Evolutionary conservation across 2,113 vertebrate genomes (phyloP), one percentile per base, ranked within the genome.

Genomic region (Lepus europaeus): DNA sequence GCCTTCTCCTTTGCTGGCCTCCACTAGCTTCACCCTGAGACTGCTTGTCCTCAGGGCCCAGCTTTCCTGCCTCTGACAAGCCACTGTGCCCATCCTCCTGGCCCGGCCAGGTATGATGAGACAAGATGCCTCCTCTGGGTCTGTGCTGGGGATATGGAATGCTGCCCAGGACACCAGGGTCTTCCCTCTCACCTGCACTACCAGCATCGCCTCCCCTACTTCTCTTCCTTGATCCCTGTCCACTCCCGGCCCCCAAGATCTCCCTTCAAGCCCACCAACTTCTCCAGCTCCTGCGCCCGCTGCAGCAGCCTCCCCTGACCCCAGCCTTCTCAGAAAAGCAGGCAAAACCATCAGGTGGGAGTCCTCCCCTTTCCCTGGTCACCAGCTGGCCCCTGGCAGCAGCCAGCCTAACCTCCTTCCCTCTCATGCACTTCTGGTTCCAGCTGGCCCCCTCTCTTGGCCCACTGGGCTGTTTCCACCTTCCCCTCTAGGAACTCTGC

Each of bases 241-340:
- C 27, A 73, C 10, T 90, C 64, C 59, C 33, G 73, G 69, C 45
- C 16, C 19, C 14, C 45, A 66, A 64, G 68, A 51, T 20, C 53
- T 87, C 77, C 61, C 39, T 39, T 29, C 45, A 87, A 61, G 64
- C 33, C 31, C 23, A 56, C 33, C 11, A 53, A 29, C 33, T 70
- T 73, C 77, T 78, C 80, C 61, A 89, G 80, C 63, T 68, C 53
- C 17, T 6, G 33, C 70, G 1, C 16, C 33, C 31, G 74, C 27
- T 74, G 64, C 13, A 56, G 59, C 14, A 66, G n/a, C 64, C 10
- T 33, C 17, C 39, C 10, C n/a, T 64, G 11, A 22, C 51, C 68
- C 74, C 1, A 36, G 33, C 61, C 63, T 94, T 93, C 61, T 89
- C 63, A 77, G 53, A 53, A 74, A 78, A 83, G 56, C 69, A 91